Evolutionary conservation across 1,140 invertebrate species (phyloP).

Genomic region (Lucilia cuprina): DNA sequence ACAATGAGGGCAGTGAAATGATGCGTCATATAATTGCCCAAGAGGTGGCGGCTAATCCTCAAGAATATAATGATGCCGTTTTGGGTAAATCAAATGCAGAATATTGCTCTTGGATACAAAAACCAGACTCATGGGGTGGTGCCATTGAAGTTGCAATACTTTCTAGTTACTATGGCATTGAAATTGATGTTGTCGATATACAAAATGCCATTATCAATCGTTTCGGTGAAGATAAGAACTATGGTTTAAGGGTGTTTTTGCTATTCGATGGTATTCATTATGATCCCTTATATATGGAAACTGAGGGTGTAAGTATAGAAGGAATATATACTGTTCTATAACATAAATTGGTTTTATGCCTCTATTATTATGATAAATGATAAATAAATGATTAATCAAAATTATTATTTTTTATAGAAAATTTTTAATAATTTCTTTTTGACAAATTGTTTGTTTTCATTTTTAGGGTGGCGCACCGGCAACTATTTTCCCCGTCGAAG

Average conservation of each 20-base stretch:
- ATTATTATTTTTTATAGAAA: no score
- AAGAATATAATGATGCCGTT: conserved; percentile 84
- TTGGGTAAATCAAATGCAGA: conserved; percentile 84
- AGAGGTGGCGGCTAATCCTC: conserved; percentile 77
- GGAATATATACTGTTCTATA: not conserved
- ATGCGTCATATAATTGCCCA: conserved; percentile 89
- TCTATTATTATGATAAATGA: no score
- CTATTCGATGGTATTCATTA: conserved; percentile 97
- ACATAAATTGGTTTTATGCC: no score
- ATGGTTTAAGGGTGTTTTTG: conserved; percentile 83
- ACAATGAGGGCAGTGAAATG: conserved; percentile 72
- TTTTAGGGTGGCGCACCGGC: conserved; percentile 71
- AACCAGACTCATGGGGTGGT: conserved; percentile 90
- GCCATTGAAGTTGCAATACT: conserved; percentile 92
- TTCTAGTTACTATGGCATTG: conserved; percentile 86
- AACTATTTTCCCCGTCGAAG: conserved; percentile 82
- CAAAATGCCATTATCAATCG: conserved; percentile 88
- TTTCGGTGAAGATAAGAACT: conserved; percentile 93
- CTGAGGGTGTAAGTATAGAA: conserved; percentile 65
- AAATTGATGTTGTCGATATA: conserved; percentile 94
- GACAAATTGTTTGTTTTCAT: not conserved
- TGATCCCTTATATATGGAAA: conserved; percentile 90
- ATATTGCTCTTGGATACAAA: conserved; percentile 88
- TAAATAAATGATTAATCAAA: no score
- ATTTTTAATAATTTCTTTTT: no score